These are phyloP conservation scores for Archaeoteleia sp. DNA, from an alignment of 2,888 invertebrate species.

Conservation along the genomic window DNA sequence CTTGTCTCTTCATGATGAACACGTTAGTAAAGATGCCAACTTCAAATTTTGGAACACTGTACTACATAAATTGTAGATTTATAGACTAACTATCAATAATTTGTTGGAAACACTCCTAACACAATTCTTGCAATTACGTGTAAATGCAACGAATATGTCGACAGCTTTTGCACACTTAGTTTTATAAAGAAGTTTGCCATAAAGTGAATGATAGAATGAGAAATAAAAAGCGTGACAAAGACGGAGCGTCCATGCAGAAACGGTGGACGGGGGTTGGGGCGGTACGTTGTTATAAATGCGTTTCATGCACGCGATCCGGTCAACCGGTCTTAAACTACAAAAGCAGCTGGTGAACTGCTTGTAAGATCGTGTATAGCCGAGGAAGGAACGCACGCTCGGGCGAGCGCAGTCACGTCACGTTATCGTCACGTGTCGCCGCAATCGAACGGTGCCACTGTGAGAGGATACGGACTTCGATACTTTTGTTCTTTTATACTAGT, in stretches of 20 bases:
- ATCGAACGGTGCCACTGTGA: slow-evolving; percentile 44
- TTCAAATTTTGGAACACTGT: no score
- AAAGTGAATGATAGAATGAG: slow-evolving; percentile 40
- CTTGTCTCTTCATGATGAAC: no score
- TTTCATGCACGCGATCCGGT: slow-evolving; percentile 66
- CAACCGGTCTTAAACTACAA: slow-evolving; percentile 63
- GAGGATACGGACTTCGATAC: slow-evolving; percentile 43
- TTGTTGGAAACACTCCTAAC: no score
- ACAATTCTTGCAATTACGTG: no score
- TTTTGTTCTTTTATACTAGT: slow-evolving; percentile 37
- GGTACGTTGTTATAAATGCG: slow-evolving; percentile 67
- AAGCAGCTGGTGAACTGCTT: slow-evolving; percentile 54
- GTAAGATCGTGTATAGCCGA: slow-evolving; percentile 52
- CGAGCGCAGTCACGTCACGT: slow-evolving; percentile 64
- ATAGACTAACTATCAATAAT: no score
- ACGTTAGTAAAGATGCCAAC: no score
- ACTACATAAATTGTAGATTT: no score
- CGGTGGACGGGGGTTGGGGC: slow-evolving; percentile 59
- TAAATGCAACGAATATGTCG: not conserved
- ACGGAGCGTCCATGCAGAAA: slow-evolving; percentile 48
- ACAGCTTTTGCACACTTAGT: slow-evolving; percentile 13
- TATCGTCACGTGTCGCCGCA: slow-evolving; percentile 65
- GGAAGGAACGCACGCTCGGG: slow-evolving; percentile 44
- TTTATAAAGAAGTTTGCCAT: slow-evolving; percentile 26
- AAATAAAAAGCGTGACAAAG: slow-evolving; percentile 47